These are phyloP conservation scores for Sciaenops ocellatus DNA, from an alignment of 2,797 vertebrate species.

Conservation along the genomic window DNA sequence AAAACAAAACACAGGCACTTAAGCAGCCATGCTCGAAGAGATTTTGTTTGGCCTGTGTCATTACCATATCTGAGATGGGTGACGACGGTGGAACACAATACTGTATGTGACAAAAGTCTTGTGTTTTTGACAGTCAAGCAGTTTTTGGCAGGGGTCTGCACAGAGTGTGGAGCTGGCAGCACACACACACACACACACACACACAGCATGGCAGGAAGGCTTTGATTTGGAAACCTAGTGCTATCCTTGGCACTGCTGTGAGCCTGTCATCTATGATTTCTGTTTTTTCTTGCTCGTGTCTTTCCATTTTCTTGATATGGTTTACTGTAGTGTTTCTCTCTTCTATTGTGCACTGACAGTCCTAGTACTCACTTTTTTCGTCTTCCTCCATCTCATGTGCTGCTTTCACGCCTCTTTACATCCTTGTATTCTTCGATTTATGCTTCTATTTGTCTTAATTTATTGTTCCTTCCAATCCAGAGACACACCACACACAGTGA, in stretches of 20 bases:
- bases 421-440: not conserved
- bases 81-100: slow-evolving; percentile 31
- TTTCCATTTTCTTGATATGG: slow-evolving; percentile 12
- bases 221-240: slow-evolving; percentile 54
- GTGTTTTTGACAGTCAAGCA: slow-evolving; percentile 54
- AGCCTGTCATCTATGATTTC: slow-evolving; percentile 32
- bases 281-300: slow-evolving; percentile 16
- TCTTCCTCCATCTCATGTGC: not conserved
- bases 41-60: slow-evolving; percentile 14
- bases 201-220: slow-evolving; percentile 55
- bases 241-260: slow-evolving; percentile 35
- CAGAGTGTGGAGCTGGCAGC: slow-evolving; percentile 42
- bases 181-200: slow-evolving; percentile 2
- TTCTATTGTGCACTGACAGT: not conserved
- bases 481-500: not conserved
- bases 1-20: slow-evolving; percentile 10
- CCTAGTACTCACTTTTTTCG: not conserved
- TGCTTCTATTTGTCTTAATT: not conserved
- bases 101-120: slow-evolving; percentile 45
- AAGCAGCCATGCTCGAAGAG: slow-evolving; percentile 18
- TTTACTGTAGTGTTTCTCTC: slow-evolving; percentile 2
- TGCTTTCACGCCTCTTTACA: slow-evolving; percentile 1
- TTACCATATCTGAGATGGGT: slow-evolving; percentile 35
- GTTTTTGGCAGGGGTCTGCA: slow-evolving; percentile 56
- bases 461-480: not conserved